These are phyloP conservation scores for Theretra japonica DNA, from an alignment of 2,888 invertebrate species.

Conservation along the genomic window DNA sequence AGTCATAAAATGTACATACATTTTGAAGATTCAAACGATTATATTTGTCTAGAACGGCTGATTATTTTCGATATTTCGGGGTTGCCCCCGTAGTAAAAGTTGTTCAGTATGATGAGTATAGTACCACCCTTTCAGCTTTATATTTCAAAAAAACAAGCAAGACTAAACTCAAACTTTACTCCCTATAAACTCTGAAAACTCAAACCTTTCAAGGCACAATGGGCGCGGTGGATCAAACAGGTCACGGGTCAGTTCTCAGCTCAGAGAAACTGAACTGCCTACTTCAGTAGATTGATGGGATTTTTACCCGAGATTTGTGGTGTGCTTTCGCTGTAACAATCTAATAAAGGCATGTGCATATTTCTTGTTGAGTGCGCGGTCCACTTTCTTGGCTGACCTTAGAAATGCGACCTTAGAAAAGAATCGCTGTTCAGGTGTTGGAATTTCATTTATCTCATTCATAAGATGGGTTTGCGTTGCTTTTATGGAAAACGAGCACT, in stretches of 20 bases:
- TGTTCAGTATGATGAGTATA: too few species aligned
- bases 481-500: not conserved
- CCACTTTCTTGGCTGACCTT: conserved; percentile 21
- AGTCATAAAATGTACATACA: too few species aligned
- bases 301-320: conserved; percentile 23
- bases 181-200: not conserved
- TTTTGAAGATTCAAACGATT: too few species aligned
- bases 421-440: not conserved
- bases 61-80: too few species aligned
- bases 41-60: too few species aligned
- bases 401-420: conserved; percentile 16
- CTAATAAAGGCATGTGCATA: conserved; percentile 18
- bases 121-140: too few species aligned
- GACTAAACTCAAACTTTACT: not conserved
- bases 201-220: not conserved
- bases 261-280: conserved; percentile 20
- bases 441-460: not conserved
- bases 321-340: conserved; percentile 20
- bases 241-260: not conserved
- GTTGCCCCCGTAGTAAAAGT: too few species aligned
- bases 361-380: not conserved
- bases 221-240: not conserved
- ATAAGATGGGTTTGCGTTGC: not conserved
- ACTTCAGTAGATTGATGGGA: conserved; percentile 23
- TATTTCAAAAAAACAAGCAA: too few species aligned